Evolutionary conservation across 2,888 invertebrate species (phyloP).

Genomic region (Drosophila bunnanda): DNA sequence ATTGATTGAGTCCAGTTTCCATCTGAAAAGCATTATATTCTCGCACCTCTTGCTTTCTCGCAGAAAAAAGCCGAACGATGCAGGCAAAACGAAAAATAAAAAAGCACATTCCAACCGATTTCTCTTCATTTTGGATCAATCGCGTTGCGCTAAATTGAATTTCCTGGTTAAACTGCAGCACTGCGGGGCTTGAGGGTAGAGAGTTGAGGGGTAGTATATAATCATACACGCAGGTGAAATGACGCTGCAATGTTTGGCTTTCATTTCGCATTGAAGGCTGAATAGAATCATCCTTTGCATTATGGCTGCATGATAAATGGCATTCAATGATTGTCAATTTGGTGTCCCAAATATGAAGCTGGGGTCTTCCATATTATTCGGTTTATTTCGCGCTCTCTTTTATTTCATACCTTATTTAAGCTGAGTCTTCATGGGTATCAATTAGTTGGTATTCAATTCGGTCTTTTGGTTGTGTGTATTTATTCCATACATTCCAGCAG

Average conservation of each 20-base stretch:
- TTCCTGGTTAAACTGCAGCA: conserved; percentile 51
- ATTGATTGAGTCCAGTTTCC: neutral
- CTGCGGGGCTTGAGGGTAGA: neutral
- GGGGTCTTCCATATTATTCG: conserved; percentile 1
- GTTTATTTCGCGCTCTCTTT: neutral
- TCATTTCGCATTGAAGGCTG: conserved; percentile 46
- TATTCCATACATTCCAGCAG: neutral
- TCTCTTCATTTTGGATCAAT: conserved; percentile 51
- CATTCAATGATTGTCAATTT: conserved; percentile 39
- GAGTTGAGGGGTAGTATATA: conserved; percentile 8
- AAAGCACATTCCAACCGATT: conserved; percentile 41
- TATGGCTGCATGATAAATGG: conserved; percentile 53
- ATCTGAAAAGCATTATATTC: neutral
- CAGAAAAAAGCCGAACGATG: neutral
- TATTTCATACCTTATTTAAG: neutral
- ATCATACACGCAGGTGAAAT: conserved; percentile 49
- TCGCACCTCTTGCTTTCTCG: neutral
- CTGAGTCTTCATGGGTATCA: conserved; percentile 1
- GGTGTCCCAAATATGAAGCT: conserved; percentile 11
- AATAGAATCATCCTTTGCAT: conserved; percentile 39
- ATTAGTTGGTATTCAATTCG: neutral
- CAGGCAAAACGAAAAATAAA: conserved; percentile 15
- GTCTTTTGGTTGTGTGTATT: neutral
- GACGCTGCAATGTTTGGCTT: conserved; percentile 55
- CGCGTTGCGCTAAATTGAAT: conserved; percentile 61